Percentiles rank a stretch among this genome's conserved stretches.
Evolutionary conservation across 64 coral and sea anemone species (phyloP).

Genomic region (Montipora cactus): DNA sequence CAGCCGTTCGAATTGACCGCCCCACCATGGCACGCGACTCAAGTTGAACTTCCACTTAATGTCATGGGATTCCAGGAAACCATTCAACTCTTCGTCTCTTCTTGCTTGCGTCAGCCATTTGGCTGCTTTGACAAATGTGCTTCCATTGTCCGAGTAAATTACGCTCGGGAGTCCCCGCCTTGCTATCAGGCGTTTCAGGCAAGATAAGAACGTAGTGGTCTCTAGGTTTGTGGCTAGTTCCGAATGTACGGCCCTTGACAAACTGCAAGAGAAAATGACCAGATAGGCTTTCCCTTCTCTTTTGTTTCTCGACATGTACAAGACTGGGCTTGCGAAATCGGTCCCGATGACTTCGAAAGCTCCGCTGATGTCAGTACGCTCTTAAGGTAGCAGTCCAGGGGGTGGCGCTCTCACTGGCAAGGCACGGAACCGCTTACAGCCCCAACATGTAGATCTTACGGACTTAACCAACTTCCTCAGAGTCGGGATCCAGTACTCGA

Average conservation of each 20-base stretch:
- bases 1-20: background rate
- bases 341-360: background rate
- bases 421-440: background rate
- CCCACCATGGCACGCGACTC: background rate
- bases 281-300: background rate
- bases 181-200: background rate
- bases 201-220: background rate
- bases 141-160: background rate
- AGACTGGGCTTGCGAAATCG: background rate
- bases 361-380: background rate
- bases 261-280: background rate
- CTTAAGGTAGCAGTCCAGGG: background rate
- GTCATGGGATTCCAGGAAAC: background rate
- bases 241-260: background rate
- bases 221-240: background rate
- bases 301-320: background rate
- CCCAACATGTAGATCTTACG: background rate
- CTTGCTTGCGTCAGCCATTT: background rate
- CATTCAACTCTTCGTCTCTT: background rate
- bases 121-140: background rate
- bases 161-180: background rate
- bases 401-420: background rate
- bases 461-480: background rate
- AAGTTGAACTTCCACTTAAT: background rate
- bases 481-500: background rate